phyloP scores from a whole-genome alignment of 2,888 invertebrate species.

The Bhutanitis thaidina region DNA sequence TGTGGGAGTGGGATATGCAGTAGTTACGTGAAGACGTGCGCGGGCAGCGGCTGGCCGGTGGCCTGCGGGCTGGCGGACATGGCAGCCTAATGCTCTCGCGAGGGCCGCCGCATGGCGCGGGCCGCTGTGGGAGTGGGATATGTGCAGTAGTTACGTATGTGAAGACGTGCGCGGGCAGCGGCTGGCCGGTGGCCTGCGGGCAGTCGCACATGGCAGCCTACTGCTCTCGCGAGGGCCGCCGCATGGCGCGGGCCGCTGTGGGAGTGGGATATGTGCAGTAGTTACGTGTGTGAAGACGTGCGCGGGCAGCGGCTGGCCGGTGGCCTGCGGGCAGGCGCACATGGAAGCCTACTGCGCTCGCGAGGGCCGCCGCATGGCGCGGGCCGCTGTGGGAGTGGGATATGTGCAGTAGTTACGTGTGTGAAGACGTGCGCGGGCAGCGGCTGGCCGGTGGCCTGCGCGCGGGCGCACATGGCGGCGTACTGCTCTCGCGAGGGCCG shows the following conservation, averaged over 20 bases:
- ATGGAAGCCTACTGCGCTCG: constrained; percentile 86
- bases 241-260: too few relatives aligned
- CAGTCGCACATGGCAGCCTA: constrained; percentile 86
- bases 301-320: constrained; percentile 84
- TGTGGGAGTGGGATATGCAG: too few relatives aligned
- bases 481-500: constrained; percentile 85
- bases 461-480: constrained; percentile 85
- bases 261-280: too few relatives aligned
- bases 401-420: too few relatives aligned
- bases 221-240: constrained; percentile 84
- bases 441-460: constrained; percentile 83
- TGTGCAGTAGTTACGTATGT: too few relatives aligned
- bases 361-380: constrained; percentile 83
- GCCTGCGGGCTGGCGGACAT: constrained; percentile 84
- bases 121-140: too few relatives aligned
- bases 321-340: constrained; percentile 83
- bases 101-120: constrained; percentile 84
- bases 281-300: constrained; percentile 83
- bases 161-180: constrained; percentile 84
- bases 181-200: constrained; percentile 83
- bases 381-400: too few relatives aligned
- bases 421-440: constrained; percentile 84
- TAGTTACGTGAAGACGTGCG: constrained; percentile 83
- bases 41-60: constrained; percentile 84
- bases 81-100: constrained; percentile 85